Conservation (phyloP, 64 coral and sea anemone species). For the Stichodactyla helianthus region DNA sequence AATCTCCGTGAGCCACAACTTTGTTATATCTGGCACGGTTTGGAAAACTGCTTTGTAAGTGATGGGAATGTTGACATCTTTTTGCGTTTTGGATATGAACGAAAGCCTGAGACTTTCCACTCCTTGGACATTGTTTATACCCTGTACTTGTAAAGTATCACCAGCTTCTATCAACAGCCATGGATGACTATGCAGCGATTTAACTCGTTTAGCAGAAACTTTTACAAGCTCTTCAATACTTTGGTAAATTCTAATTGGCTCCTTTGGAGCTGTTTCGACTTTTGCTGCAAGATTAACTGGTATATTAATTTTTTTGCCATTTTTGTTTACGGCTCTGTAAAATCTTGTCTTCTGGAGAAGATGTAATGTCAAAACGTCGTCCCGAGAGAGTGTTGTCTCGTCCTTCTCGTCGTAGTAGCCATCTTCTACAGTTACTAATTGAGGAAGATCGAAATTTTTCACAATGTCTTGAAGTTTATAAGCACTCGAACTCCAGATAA, state of each 20-base stretch:
- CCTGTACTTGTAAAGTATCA: not conserved
- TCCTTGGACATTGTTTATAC: not conserved
- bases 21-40: not conserved
- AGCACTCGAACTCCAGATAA: not conserved
- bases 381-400: not conserved
- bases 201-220: not conserved
- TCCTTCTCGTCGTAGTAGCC: conserved; percentile 18
- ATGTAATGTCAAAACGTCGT: conserved; percentile 6
- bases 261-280: not conserved
- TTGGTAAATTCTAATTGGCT: not conserved
- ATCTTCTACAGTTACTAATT: not conserved
- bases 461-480: not conserved
- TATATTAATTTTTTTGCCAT: not conserved
- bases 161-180: not conserved
- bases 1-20: not conserved
- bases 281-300: not conserved
- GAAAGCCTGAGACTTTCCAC: not conserved
- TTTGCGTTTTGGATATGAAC: not conserved
- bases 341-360: not conserved
- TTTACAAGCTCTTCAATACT: not conserved
- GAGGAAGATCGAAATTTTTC: not conserved
- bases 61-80: not conserved
- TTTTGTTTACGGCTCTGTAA: not conserved
- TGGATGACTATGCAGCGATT: not conserved
- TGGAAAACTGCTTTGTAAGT: not conserved